Conservation (phyloP, 2,888 invertebrate genomes). For the Drosophila mimica region DNA sequence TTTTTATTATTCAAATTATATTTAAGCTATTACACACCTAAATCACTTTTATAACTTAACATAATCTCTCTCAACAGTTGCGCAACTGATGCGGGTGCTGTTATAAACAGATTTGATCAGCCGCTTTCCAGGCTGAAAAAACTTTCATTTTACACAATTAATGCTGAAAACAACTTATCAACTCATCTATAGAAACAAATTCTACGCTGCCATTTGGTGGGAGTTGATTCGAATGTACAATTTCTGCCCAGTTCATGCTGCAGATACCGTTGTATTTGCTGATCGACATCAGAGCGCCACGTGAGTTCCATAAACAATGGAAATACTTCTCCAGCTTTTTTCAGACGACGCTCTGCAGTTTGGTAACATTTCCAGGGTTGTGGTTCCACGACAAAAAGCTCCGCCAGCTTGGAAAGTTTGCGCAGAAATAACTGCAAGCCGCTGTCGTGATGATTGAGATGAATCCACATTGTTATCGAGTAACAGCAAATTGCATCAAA, state of each 20-base stretch:
- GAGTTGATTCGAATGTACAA: slow-evolving; percentile 87
- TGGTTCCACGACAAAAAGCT: slow-evolving; percentile 90
- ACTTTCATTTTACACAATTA: not conserved
- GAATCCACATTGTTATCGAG: slow-evolving; percentile 96
- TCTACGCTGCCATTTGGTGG: slow-evolving; percentile 90
- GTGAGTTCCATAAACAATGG: slow-evolving; percentile 87
- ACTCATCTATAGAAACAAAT: slow-evolving; percentile 87
- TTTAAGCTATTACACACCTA: not conserved
- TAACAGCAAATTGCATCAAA: slow-evolving; percentile 92
- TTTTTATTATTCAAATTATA: no score
- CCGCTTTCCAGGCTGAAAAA: not conserved
- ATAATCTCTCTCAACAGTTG: not conserved
- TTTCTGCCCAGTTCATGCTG: slow-evolving; percentile 84
- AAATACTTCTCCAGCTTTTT: slow-evolving; percentile 87
- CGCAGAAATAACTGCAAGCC: slow-evolving; percentile 89
- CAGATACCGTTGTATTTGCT: slow-evolving; percentile 87
- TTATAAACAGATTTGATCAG: not conserved
- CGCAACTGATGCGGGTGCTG: not conserved
- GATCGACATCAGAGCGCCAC: slow-evolving; percentile 88
- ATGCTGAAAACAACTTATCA: no score
- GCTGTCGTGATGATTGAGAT: slow-evolving; percentile 92
- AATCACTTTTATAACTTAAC: not conserved
- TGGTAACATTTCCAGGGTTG: slow-evolving; percentile 95
- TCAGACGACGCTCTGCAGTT: slow-evolving; percentile 90
- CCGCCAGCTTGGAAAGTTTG: slow-evolving; percentile 86